phyloP scores from a whole-genome alignment of 1,140 invertebrate species.

The Drosophila rhopaloa region DNA sequence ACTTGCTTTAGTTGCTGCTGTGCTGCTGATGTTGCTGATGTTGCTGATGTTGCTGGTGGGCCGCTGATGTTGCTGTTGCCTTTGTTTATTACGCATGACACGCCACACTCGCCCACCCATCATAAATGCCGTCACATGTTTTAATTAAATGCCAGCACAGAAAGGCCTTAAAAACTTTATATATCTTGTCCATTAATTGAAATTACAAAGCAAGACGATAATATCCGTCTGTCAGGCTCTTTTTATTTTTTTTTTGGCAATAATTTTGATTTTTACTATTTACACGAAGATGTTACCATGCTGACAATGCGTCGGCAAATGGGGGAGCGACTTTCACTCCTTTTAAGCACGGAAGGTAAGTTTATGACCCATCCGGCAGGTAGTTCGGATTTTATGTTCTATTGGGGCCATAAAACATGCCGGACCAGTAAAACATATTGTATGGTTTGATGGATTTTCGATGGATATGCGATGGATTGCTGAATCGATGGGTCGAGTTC shows the following conservation, averaged over 20 bases:
- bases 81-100: slow-evolving; percentile 74
- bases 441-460: slow-evolving; percentile 8
- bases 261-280: slow-evolving; percentile 62
- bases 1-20: slow-evolving; percentile 41
- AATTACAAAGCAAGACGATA: slow-evolving; percentile 59
- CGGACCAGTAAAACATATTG: slow-evolving; percentile 22
- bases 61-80: slow-evolving; percentile 33
- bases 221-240: slow-evolving; percentile 14
- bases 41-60: slow-evolving; percentile 21
- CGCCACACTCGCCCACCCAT: slow-evolving; percentile 53
- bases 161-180: slow-evolving; percentile 61
- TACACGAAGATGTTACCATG: slow-evolving; percentile 49
- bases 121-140: slow-evolving; percentile 73
- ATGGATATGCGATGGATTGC: slow-evolving; percentile 4
- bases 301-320: slow-evolving; percentile 40
- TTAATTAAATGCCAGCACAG: slow-evolving; percentile 66
- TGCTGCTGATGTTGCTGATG: slow-evolving; percentile 15
- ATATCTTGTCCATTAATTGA: slow-evolving; percentile 66
- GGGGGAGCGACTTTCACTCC: slow-evolving; percentile 56
- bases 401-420: slow-evolving; percentile 62
- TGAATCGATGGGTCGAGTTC: slow-evolving; percentile 39
- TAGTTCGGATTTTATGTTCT: slow-evolving; percentile 66
- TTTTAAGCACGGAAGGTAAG: slow-evolving; percentile 40
- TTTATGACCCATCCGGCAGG: slow-evolving; percentile 38
- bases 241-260: slow-evolving; percentile 49